Evolutionary conservation across 2,113 vertebrate genomes (phyloP), one percentile per base, ranked within the genome.

Genomic region (Sinocyclocheilus anshuiensis): DNA sequence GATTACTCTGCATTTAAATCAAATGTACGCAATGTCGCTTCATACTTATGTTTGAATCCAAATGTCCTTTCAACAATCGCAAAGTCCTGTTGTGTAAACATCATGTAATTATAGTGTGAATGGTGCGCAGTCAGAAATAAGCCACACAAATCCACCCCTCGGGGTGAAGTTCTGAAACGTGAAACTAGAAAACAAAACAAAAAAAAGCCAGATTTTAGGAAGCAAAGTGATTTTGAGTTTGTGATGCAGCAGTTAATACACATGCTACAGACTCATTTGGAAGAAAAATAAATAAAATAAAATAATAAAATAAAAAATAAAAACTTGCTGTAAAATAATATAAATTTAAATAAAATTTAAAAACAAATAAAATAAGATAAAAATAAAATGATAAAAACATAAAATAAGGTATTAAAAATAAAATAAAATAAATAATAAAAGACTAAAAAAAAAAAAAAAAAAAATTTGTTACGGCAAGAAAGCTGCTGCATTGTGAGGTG

Each of bases 401-500:
- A 8, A 33, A 33, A 71, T 53, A 55, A 53, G 15, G 50, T 53
- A 53, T 53, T 55, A 18, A 50, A 55, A 55, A 16, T 18, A 48
- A 61, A 61, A 61, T 24, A 53, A 45, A 42, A 42, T 42, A 36
- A 36, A 8, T 12, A 4, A 33, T 11, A 7, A 29, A 69, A 33
- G 2, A 18, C 15, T 33, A 69, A 36, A 71, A 26, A 33, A 69
- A 18, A 36, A 3, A 10, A 29, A 29, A n/a, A n/a, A n/a, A n/a
- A n/a, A n/a, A n/a, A n/a, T n/a, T 92, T 91, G 88, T 92, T 90
- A 78, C 26, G 83, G 86, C 69, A 89, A 89, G 90, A 91, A 90
- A 91, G 89, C 93, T 93, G 94, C 92, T 94, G 95, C 95, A 89
- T 93, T 91, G 92, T 53, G 93, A 93, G 85, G 77, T 81, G 67